Conservation (phyloP, 2,888 invertebrate species). For the Drosophila antonietae region DNA sequence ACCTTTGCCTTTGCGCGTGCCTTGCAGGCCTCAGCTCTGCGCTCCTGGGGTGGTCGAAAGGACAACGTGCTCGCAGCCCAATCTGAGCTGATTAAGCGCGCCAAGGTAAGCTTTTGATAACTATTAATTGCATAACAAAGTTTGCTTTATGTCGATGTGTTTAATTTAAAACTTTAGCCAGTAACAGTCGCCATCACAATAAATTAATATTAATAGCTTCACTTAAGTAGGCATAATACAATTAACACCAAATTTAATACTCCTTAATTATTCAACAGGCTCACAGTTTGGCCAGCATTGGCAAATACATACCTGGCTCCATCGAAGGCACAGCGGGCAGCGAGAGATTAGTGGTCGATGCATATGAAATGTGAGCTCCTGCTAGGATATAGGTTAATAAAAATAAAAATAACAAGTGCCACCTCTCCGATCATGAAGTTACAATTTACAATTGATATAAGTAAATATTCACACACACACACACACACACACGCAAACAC, state of each 20-base stretch:
- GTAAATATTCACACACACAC: background rate
- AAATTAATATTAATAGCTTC: background rate
- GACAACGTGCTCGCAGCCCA: conserved; percentile 94
- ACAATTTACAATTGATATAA: conserved; percentile 11
- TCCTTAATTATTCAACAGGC: conserved; percentile 86
- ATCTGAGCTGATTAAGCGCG: conserved; percentile 94
- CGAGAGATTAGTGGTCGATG: conserved; percentile 41
- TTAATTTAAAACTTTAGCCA: background rate
- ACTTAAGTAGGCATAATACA: background rate
- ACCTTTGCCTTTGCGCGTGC: conserved; percentile 99
- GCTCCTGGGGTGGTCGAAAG: conserved; percentile 96
- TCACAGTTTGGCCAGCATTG: conserved; percentile 91
- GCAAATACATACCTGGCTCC: conserved; percentile 92
- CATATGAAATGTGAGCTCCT: conserved; percentile 16
- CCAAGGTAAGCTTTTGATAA: conserved; percentile 88
- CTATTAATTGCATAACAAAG: background rate
- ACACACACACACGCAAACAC: conserved; percentile 1
- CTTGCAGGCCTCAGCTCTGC: conserved; percentile 97
- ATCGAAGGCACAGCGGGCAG: conserved; percentile 58
- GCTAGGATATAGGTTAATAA: background rate
- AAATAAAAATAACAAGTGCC: background rate
- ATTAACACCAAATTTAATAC: background rate
- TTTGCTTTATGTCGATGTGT: background rate
- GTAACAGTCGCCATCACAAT: background rate
- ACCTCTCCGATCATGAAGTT: background rate